phyloP scores from a whole-genome alignment of 2,113 vertebrate genomes.

The Halcyon malimbica region DNA sequence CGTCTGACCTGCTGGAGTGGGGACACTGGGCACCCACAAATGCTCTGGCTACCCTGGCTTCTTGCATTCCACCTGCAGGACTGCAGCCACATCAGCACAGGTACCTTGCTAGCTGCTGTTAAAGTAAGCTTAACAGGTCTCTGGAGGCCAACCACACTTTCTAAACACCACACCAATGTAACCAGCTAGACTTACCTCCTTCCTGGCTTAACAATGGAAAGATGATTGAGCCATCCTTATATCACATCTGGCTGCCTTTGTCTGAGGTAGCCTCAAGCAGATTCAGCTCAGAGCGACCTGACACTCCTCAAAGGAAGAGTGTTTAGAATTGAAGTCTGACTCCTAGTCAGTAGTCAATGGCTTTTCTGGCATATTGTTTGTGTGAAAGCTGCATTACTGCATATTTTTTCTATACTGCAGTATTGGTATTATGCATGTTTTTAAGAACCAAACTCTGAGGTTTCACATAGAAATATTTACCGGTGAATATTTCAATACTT shows the following conservation, averaged over 20 bases:
- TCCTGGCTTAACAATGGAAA: not conserved
- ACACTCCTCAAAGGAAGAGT: not conserved
- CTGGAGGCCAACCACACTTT: not conserved
- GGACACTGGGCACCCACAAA: fast-evolving
- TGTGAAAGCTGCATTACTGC: not conserved
- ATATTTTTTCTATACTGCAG: not conserved
- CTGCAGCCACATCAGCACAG: not conserved
- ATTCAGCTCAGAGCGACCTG: not conserved
- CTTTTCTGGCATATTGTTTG: not conserved
- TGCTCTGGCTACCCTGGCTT: not conserved
- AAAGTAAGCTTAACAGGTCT: not conserved
- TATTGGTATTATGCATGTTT: not conserved
- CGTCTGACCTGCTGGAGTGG: fast-evolving
- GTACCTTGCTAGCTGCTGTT: not conserved
- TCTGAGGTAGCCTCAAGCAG: not conserved
- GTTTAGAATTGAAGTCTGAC: not conserved
- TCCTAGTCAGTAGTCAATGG: not conserved
- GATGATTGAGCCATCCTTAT: not conserved
- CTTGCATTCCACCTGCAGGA: not conserved
- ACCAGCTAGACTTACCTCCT: not conserved
- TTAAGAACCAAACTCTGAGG: not conserved
- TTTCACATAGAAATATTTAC: not conserved
- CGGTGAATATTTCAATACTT: not conserved
- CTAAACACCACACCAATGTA: not conserved
- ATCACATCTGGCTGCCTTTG: not conserved